Conservation (phyloP, 1,140 invertebrate species). For the Saccostrea cuccullata region DNA sequence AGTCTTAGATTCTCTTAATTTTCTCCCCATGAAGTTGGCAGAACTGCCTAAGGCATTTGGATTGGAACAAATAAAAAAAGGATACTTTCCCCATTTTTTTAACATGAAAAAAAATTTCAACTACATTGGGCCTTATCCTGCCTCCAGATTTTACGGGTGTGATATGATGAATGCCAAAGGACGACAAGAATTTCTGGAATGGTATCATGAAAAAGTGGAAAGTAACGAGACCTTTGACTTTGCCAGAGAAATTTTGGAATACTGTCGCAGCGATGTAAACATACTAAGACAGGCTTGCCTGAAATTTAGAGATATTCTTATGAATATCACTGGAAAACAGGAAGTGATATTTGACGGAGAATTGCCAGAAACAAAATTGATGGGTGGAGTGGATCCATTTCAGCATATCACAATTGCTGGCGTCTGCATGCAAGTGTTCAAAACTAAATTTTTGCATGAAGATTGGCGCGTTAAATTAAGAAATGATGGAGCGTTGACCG, state of each 20-base stretch:
- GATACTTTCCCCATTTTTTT: slow-evolving; percentile 58
- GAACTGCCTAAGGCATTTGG: slow-evolving; percentile 50
- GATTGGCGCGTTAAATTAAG: slow-evolving; percentile 43
- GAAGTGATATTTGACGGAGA: too few species aligned
- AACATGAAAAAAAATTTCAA: slow-evolving; percentile 41
- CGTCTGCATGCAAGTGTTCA: slow-evolving; percentile 44
- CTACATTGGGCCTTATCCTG: slow-evolving; percentile 50
- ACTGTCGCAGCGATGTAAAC: slow-evolving; percentile 50
- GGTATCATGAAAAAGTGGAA: slow-evolving; percentile 41
- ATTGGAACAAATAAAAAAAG: slow-evolving; percentile 50
- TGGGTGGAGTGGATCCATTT: slow-evolving; percentile 48
- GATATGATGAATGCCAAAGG: slow-evolving; percentile 43
- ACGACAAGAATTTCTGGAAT: slow-evolving; percentile 47
- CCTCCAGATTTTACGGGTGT: too few species aligned
- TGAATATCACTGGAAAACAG: too few species aligned
- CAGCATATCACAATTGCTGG: slow-evolving; percentile 51
- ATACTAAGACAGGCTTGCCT: too few species aligned
- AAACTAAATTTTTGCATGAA: slow-evolving; percentile 36
- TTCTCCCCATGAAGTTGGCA: slow-evolving; percentile 42
- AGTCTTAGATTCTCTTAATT: too few species aligned
- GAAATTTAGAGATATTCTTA: too few species aligned
- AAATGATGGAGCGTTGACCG: slow-evolving; percentile 14
- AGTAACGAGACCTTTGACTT: slow-evolving; percentile 45
- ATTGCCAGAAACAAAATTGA: too few species aligned
- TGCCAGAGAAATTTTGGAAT: slow-evolving; percentile 41